These are phyloP conservation scores for Phymastichus coffea DNA, from an alignment of 1,140 invertebrate genomes.

Conservation along the genomic window DNA sequence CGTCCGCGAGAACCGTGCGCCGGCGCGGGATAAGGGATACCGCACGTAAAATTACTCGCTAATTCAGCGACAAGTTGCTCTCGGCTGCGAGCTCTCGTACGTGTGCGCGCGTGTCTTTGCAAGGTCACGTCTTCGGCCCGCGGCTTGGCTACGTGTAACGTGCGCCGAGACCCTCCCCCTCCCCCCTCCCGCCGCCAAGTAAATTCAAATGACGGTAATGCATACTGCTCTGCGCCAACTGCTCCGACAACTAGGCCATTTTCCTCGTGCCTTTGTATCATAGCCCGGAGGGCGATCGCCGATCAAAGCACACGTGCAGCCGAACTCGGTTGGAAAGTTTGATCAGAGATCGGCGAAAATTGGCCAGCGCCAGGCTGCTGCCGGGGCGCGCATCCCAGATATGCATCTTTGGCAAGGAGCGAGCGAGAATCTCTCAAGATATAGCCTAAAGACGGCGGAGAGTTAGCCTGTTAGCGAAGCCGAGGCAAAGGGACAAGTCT, in stretches of 20 bases:
- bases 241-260: background rate
- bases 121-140: background rate
- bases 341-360: no score
- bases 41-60: slow-evolving; percentile 34
- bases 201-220: slow-evolving; percentile 27
- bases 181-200: background rate
- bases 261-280: no score
- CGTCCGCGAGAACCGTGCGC: no score
- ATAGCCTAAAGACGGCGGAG: background rate
- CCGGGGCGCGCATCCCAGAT: no score
- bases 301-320: no score
- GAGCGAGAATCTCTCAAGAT: no score
- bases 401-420: no score
- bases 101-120: slow-evolving; percentile 15
- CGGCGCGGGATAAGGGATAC: no score
- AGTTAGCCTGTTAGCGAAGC: no score
- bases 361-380: no score
- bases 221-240: background rate
- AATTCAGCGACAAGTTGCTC: slow-evolving; percentile 30
- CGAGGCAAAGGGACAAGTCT: background rate
- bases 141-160: background rate
- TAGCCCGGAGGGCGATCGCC: no score
- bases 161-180: background rate
- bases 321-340: no score
- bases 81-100: background rate